Percentiles rank a stretch among this genome's conserved stretches.
phyloP scores from a whole-genome alignment of 2,888 invertebrate genomes.

The Latrodectus hesperus region DNA sequence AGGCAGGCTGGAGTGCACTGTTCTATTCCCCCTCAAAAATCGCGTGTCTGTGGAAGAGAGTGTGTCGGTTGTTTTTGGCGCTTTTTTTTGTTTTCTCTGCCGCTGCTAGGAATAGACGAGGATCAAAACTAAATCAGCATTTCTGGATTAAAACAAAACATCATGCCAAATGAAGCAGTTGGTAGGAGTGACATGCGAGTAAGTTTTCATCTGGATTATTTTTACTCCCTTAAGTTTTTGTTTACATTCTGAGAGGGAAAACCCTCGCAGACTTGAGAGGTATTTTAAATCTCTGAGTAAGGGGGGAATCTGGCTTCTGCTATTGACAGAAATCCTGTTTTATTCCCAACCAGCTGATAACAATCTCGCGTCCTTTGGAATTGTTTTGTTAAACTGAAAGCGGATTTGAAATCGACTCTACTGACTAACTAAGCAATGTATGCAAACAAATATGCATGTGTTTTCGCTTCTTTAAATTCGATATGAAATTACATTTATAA shows the following conservation, averaged over 20 bases:
- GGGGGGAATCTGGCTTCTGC: conserved; percentile 8
- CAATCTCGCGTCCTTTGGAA: background rate
- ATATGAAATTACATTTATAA: too few relatives aligned
- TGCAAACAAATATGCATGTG: too few relatives aligned
- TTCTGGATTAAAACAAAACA: conserved; percentile 55
- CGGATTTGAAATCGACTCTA: background rate
- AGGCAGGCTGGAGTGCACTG: background rate
- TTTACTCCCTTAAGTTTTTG: conserved; percentile 5
- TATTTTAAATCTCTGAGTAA: background rate
- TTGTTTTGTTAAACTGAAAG: background rate
- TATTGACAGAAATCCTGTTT: conserved; percentile 45
- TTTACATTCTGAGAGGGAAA: conserved; percentile 10
- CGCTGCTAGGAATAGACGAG: background rate
- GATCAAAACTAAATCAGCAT: background rate
- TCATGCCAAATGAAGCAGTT: conserved; percentile 45
- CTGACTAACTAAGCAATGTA: background rate
- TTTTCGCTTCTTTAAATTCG: too few relatives aligned
- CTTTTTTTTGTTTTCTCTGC: background rate
- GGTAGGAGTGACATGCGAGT: conserved; percentile 26
- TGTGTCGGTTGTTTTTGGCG: conserved; percentile 4
- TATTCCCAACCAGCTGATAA: background rate
- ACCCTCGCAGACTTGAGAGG: background rate
- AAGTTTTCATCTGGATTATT: conserved; percentile 18
- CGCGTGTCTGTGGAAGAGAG: conserved; percentile 14
- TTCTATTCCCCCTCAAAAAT: background rate